phyloP scores from a whole-genome alignment of 2,888 invertebrate genomes.

The Schizaphis graminum region DNA sequence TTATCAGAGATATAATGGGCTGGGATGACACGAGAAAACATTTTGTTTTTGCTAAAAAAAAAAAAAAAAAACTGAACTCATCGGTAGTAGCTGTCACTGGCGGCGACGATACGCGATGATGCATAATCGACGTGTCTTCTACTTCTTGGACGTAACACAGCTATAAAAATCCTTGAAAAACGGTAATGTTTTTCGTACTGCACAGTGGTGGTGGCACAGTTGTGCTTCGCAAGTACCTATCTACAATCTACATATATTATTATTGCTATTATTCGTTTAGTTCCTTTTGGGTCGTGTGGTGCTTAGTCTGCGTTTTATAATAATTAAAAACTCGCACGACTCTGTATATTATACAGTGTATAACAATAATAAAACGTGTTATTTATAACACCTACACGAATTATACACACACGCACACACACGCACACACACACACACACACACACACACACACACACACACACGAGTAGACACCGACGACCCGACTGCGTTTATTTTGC shows the following conservation, averaged over 20 bases:
- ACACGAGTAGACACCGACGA: neutral
- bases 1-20: neutral
- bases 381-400: neutral
- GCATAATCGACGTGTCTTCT: constrained; percentile 24
- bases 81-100: neutral
- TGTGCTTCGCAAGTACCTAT: neutral
- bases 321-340: constrained; percentile 24
- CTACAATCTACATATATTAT: no score
- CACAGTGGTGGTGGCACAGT: neutral
- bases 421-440: neutral
- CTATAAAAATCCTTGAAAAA: neutral
- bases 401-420: neutral
- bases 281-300: neutral
- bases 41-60: neutral
- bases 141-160: neutral
- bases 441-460: neutral
- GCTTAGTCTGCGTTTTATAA: neutral
- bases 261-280: neutral
- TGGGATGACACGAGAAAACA: neutral
- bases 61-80: neutral
- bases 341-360: neutral
- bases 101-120: neutral
- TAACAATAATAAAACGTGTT: constrained; percentile 16
- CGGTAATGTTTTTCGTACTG: neutral
- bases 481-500: constrained; percentile 1